Percentiles rank a stretch among this genome's conserved stretches.
phyloP scores from a whole-genome alignment of 1,140 invertebrate genomes.

The Zophobas atratus region DNA sequence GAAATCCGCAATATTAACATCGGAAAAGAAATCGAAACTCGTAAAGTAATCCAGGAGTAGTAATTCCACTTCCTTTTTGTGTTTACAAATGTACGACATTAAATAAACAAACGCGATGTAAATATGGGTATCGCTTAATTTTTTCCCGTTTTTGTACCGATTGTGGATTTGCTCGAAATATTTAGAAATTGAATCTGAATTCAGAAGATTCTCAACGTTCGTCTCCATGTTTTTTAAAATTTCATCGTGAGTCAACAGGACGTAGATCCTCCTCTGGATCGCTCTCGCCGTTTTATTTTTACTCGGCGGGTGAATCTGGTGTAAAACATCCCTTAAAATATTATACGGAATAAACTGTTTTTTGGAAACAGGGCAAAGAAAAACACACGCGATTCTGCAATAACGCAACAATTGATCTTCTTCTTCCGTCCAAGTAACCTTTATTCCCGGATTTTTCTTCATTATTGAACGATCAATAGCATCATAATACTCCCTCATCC shows the following conservation, averaged over 20 bases:
- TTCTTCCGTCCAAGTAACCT: conserved; percentile 75
- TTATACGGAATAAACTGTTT: conserved; percentile 70
- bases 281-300: conserved; percentile 77
- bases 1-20: conserved; percentile 53
- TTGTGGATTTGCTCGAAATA: conserved; percentile 49
- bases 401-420: conserved; percentile 80
- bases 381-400: conserved; percentile 78
- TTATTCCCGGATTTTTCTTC: conserved; percentile 75
- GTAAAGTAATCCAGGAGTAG: conserved; percentile 42
- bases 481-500: conserved; percentile 70
- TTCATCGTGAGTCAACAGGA: conserved; percentile 37
- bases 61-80: conserved; percentile 38
- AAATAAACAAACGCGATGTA: conserved; percentile 37
- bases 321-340: conserved; percentile 76
- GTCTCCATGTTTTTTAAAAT: conserved; percentile 46
- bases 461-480: conserved; percentile 79
- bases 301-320: conserved; percentile 70
- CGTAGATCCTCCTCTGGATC: conserved; percentile 51
- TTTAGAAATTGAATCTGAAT: conserved; percentile 48
- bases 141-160: conserved; percentile 43
- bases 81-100: conserved; percentile 39
- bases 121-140: conserved; percentile 41
- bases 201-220: conserved; percentile 51
- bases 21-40: conserved; percentile 46
- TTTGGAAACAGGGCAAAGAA: conserved; percentile 73